Evolutionary conservation across 2,113 vertebrate genomes (phyloP), one percentile per base, ranked within the genome.

Genomic region (Cercocebus atys): DNA sequence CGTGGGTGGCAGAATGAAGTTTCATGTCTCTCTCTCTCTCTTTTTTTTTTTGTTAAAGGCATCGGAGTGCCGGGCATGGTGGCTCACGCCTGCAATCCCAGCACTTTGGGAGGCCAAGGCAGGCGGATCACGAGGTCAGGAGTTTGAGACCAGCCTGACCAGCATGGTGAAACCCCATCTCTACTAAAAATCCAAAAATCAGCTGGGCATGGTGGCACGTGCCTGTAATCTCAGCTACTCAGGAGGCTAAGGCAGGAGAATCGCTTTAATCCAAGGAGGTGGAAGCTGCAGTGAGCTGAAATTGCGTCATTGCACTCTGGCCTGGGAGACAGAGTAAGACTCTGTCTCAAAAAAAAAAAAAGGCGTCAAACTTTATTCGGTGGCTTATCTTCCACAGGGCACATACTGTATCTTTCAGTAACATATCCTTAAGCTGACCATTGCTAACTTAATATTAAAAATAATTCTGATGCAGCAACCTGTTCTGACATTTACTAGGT

Each of bases 1-100:
- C 66, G 6, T 68, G 30, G 14, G 14, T 16, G 17, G 35, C 14
- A 68, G 32, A 68, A 35, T 17, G 32, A 68, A 14, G 27, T 64
- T 64, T 64, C 61, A 64, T 6, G 11, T 64, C 12, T 64, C 61
- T 64, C 27, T 64, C 61, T 64, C 10, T 61, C 9, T 59, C 57
- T 59, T 2, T 59, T 9, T 59, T 8, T 61, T 13, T 64, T 6
- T 64, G 6, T 64, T 14, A 5, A 11, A 59, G 23, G 23, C 9
- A 1, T 25, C 3, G 23, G 47, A 50, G 47, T 14, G 61, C 61
- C 12, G 2, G 61, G 27, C 61, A 0, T 0, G 61, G 27, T 5
- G 61, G 61, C 61, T 30, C 61, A 64, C 0, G 27, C 61, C 61
- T 64, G 12, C 6, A 64, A 30, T 64, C 61, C 27, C 5, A 64